Evolutionary conservation across 92 coral and sea anemone species (phyloP), one percentile per base, ranked within the genome.

Genomic region (Phenganax subtilis): DNA sequence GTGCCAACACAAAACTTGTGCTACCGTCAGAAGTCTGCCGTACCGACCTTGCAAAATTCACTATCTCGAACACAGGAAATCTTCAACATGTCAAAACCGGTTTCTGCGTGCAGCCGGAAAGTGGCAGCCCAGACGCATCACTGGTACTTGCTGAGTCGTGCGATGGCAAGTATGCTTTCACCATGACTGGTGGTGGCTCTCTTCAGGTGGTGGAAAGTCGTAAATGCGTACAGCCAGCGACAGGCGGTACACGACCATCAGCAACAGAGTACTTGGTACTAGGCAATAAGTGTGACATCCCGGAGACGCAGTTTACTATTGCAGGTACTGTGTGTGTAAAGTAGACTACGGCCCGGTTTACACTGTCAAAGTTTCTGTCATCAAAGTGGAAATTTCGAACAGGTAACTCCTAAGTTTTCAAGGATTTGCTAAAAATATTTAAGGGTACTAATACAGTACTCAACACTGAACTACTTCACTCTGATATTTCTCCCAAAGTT

Each of bases 21-120:
- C 15, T 54, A 27, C 61, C 83, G 31, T 27, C 83, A 4, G 69
- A 79, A 20, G 73, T 68, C 47, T 79, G 83, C 65, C 73, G 56
- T 52, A 57, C n/a, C 54, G 11, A 63, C 5, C 74, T 79, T 53
- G 83, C 83, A 1, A n/a, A 60, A 60, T 79, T 79, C 69, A 63
- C 60, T 0, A 55, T 60, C 28, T 37, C 74, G 7, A 16, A 47
- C 1, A 10, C 16, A 12, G 83, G 83, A 51, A 25, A 37, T 37
- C 74, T 79, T 15, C 8, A 79, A 52, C 58, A 79, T 28, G 83
- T 44, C 3, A 52, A 64, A 79, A 79, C 83, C 14, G 83, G 83
- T 30, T 79, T 79, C 44, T 79, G 83, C 25, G 83, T 79, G 61
- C 54, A 65, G 56, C 72, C 73, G 17, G 30, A 51, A 44, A 28